phyloP scores from a whole-genome alignment of 2,888 invertebrate species.

The Geophilus truncorum region DNA sequence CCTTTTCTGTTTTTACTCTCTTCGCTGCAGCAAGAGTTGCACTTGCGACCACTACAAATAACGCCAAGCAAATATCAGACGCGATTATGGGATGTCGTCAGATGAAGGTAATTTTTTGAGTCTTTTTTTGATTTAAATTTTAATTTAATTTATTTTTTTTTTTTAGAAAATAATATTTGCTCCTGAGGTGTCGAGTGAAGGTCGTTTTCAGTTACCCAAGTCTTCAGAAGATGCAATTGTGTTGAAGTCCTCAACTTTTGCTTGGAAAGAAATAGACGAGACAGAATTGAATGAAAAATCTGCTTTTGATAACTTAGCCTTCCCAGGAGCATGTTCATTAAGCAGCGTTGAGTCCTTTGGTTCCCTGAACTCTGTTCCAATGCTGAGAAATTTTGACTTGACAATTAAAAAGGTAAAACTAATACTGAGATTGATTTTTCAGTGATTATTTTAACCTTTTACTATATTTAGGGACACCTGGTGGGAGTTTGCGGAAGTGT shows the following conservation, averaged over 20 bases:
- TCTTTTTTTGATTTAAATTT: neutral
- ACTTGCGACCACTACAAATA: constrained; percentile 50
- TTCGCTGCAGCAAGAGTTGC: constrained; percentile 52
- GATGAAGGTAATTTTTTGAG: constrained; percentile 46
- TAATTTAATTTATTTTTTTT: neutral
- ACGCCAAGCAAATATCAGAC: constrained; percentile 47
- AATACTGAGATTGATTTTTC: constrained; percentile 51
- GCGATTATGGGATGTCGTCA: constrained; percentile 46
- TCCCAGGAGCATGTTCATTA: neutral
- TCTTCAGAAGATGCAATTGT: constrained; percentile 47
- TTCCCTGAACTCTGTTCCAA: constrained; percentile 37
- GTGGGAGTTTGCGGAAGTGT: constrained; percentile 58
- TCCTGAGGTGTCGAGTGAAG: constrained; percentile 41
- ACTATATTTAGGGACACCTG: constrained; percentile 52
- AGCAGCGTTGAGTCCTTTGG: neutral
- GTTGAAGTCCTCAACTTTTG: constrained; percentile 49
- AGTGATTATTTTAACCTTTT: constrained; percentile 51
- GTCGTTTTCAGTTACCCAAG: constrained; percentile 42
- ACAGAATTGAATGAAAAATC: constrained; percentile 35
- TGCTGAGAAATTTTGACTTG: constrained; percentile 42
- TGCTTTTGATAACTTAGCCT: neutral
- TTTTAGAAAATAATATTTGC: constrained; percentile 1
- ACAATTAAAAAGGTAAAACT: constrained; percentile 44
- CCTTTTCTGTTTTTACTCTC: constrained; percentile 51
- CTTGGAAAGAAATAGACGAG: constrained; percentile 47